Evolutionary conservation across 2,888 invertebrate genomes (phyloP), one percentile per base, ranked within the genome.

Genomic region (Gymnocheta viridis): DNA sequence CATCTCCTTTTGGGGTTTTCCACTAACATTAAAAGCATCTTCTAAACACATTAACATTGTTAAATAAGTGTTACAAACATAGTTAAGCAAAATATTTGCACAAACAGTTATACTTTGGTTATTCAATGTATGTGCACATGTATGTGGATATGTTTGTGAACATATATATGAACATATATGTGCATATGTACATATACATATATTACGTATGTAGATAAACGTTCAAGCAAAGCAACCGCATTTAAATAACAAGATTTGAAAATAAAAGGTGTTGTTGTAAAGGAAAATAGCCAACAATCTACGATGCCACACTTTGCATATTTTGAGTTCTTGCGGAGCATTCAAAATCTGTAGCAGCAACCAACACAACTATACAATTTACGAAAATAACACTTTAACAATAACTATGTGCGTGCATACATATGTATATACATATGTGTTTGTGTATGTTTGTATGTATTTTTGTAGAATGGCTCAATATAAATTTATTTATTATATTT

Each of bases 1-100:
- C 38, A 74, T 74, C 78, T 74, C 73, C 73, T 69, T 38, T 51
- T 64, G 66, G 70, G 72, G 32, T 17, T 54, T 56, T 54, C 12
- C 19, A 38, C 3, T 19, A 62, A 22, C 79, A 70, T 62, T 58
- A 67, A 76, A 58, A 56, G 44, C 38, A 49, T 58, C 35, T 74
- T 14, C 56, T 49, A 77, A 77, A 72, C 66, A 58, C 66, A 82
- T 82, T 82, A 77, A 64, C 78, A 69, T 49, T 74, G 64, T 82
- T 73, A 66, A 82, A 72, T 82, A 79, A 79, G 41, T 69, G 10
- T n/a, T n/a, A n/a, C n/a, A n/a, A n/a, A n/a, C n/a, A n/a, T n/a
- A n/a, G n/a, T n/a, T n/a, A n/a, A 51, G n/a, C 56, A 66, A 54
- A 14, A 66, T 74, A 66, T 58, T 19, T 54, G 4, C 12, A 38